Evolutionary conservation across 2,113 vertebrate genomes (phyloP).

Genomic region (Gracilinanus agilis): DNA sequence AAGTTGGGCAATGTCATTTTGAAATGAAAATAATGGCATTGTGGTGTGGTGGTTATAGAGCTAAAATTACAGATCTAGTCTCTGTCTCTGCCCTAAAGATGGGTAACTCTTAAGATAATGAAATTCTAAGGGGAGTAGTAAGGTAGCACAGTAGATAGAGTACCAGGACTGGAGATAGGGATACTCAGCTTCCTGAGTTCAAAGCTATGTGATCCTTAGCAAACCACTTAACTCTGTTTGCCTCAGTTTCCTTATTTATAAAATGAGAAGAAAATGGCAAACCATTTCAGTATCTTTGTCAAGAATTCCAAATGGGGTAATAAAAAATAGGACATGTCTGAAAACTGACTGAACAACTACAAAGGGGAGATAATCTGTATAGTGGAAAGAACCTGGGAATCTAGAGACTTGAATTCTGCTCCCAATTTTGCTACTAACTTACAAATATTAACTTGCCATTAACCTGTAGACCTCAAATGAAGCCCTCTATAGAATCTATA

Average conservation of each 20-base stretch:
- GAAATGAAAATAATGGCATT: neutral
- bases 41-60: neutral
- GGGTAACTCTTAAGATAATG: neutral
- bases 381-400: neutral
- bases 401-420: neutral
- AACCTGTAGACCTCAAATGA: neutral
- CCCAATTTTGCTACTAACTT: neutral
- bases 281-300: no score
- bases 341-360: no score
- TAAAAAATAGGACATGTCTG: no score
- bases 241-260: no score
- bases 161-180: no score
- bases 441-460: neutral
- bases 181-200: no score
- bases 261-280: no score
- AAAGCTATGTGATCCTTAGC: no score
- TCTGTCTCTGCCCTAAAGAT: neutral
- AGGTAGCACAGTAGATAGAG: no score
- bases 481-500: neutral
- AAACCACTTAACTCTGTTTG: no score
- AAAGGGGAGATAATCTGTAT: neutral
- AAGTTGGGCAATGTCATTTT: neutral
- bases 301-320: no score
- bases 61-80: neutral
- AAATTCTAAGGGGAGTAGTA: no score